phyloP scores from a whole-genome alignment of 2,888 invertebrate genomes.

The Agonopterix heracliana region DNA sequence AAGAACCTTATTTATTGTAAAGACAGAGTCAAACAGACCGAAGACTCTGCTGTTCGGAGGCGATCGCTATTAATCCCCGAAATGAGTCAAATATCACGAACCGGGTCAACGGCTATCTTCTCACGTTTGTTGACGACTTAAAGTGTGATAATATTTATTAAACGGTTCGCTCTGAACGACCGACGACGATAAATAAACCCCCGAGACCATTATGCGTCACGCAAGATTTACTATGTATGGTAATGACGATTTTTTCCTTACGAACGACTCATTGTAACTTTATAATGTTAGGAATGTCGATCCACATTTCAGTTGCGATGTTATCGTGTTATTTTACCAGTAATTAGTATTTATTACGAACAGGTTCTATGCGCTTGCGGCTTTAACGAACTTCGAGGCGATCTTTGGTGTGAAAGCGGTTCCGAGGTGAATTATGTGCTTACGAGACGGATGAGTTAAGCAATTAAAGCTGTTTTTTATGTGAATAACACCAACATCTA shows the following conservation, averaged over 20 bases:
- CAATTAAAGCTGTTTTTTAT: constrained; percentile 64
- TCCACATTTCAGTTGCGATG: constrained; percentile 50
- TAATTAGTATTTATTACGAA: constrained; percentile 73
- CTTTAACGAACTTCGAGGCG: constrained; percentile 31
- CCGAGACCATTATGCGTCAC: constrained; percentile 67
- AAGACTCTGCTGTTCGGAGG: constrained; percentile 54
- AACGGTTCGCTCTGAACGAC: constrained; percentile 66
- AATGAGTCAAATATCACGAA: constrained; percentile 74
- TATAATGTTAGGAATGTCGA: constrained; percentile 42
- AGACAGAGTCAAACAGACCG: constrained; percentile 61
- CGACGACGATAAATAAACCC: constrained; percentile 65
- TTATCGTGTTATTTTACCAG: constrained; percentile 69
- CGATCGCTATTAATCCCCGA: constrained; percentile 68
- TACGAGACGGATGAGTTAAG: constrained; percentile 57
- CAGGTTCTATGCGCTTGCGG: constrained; percentile 36
- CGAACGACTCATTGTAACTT: constrained; percentile 34
- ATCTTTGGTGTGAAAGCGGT: constrained; percentile 58
- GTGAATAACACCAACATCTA: constrained; percentile 44
- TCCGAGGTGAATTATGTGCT: constrained; percentile 59
- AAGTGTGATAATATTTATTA: constrained; percentile 75
- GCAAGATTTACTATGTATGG: constrained; percentile 68
- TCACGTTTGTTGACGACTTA: constrained; percentile 73
- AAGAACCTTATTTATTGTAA: constrained; percentile 57
- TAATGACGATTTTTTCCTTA: constrained; percentile 49
- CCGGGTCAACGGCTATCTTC: constrained; percentile 72